phyloP scores from a whole-genome alignment of 2,888 invertebrate genomes.

The Myopa testacea region DNA sequence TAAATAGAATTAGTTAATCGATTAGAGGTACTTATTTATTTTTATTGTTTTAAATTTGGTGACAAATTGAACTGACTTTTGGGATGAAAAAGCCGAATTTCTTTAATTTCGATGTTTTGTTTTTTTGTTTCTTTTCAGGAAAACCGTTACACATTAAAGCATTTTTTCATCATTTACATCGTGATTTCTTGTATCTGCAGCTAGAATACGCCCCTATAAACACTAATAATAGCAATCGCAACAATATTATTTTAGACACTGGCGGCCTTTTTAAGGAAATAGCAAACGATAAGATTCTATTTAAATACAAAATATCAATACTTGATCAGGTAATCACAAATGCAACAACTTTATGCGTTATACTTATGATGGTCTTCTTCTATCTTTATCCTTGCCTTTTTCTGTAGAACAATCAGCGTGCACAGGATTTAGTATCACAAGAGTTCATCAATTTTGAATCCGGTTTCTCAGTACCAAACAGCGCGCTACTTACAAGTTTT shows the following conservation, averaged over 20 bases:
- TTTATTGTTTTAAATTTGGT: neutral
- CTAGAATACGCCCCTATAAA: slow-evolving; percentile 53
- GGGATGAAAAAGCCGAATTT: too few relatives aligned
- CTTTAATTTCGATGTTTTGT: too few relatives aligned
- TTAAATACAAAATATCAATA: slow-evolving; percentile 65
- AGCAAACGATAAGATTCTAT: slow-evolving; percentile 54
- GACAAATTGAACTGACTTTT: neutral
- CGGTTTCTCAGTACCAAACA: slow-evolving; percentile 70
- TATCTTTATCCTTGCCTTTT: neutral
- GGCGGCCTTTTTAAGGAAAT: slow-evolving; percentile 63
- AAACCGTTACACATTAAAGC: slow-evolving; percentile 63
- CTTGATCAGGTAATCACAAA: slow-evolving; percentile 59
- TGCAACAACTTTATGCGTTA: neutral
- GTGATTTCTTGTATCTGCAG: slow-evolving; percentile 64
- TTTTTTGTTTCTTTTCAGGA: slow-evolving; percentile 54
- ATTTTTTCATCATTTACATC: slow-evolving; percentile 66
- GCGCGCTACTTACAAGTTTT: slow-evolving; percentile 68
- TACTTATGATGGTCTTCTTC: neutral
- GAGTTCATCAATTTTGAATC: slow-evolving; percentile 63
- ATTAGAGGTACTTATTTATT: too few relatives aligned
- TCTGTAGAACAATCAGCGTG: slow-evolving; percentile 55
- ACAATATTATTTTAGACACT: slow-evolving; percentile 63
- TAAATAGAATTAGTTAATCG: too few relatives aligned
- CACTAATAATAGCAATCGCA: slow-evolving; percentile 47
- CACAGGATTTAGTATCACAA: slow-evolving; percentile 64